Percentiles rank a stretch among this genome's conserved stretches.
Conservation (phyloP, 2,113 vertebrate genomes). For the Grammomys dolichurus region DNA sequence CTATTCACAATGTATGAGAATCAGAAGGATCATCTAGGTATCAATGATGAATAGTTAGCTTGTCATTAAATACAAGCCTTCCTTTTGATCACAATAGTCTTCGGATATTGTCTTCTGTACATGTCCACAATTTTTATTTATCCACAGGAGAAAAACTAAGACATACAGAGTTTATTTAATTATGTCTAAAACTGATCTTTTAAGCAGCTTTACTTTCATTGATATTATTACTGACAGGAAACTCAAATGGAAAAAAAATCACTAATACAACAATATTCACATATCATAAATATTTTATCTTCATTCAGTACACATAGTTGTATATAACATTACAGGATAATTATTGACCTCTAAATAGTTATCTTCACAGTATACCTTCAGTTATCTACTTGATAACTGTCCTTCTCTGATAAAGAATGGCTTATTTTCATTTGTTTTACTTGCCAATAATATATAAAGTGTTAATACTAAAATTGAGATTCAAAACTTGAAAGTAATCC, state of each 20-base stretch:
- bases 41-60: fast-evolving
- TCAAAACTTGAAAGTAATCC: constrained; percentile 62
- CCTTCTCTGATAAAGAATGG: neutral
- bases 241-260: constrained; percentile 1
- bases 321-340: constrained; percentile 19
- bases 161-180: neutral
- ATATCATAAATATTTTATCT: neutral
- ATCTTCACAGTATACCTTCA: neutral
- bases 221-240: neutral
- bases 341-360: constrained; percentile 37
- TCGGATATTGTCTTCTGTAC: neutral
- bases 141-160: neutral
- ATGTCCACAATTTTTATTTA: neutral
- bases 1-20: neutral
- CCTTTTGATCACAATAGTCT: neutral
- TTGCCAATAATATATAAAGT: constrained; percentile 33
- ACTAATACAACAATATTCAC: neutral
- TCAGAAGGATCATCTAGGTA: neutral
- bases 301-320: neutral
- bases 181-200: neutral
- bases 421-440: constrained; percentile 54
- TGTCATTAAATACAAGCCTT: neutral
- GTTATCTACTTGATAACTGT: constrained; percentile 36
- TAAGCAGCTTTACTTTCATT: neutral
- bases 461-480: constrained; percentile 59